phyloP scores from a whole-genome alignment of 2,113 vertebrate genomes.

The Toxostoma redivivum region DNA sequence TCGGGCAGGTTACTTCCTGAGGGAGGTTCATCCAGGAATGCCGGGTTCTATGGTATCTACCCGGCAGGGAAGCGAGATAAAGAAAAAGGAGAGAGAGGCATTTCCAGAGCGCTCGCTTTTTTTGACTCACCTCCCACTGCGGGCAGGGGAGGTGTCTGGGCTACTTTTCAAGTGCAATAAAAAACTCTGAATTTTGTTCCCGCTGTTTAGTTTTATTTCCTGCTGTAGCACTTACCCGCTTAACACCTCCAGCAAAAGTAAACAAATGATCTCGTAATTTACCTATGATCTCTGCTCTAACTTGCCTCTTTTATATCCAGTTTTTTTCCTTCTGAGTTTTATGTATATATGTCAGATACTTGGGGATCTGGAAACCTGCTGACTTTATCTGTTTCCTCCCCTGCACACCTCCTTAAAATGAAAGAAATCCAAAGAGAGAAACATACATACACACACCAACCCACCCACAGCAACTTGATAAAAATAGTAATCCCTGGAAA shows the following conservation, averaged over 20 bases:
- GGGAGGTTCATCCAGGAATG: background rate
- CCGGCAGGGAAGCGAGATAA: background rate
- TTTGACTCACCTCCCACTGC: background rate
- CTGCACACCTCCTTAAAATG: background rate
- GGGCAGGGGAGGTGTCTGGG: conserved; percentile 7
- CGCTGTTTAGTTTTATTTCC: conserved; percentile 56
- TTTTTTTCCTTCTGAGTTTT: conserved; percentile 4
- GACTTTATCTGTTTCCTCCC: background rate
- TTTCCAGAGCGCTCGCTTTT: background rate
- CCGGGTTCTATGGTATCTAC: background rate
- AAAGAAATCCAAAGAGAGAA: conserved; percentile 2
- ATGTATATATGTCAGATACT: background rate
- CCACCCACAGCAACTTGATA: background rate
- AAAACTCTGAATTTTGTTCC: conserved; percentile 29
- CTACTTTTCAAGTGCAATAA: conserved; percentile 31
- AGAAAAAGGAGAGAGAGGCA: background rate
- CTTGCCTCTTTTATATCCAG: conserved; percentile 17
- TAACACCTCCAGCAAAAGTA: conserved; percentile 59
- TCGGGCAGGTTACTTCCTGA: background rate
- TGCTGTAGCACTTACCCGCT: conserved; percentile 14
- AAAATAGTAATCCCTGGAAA: conserved; percentile 61
- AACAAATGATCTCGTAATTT: conserved; percentile 54
- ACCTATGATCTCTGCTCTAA: conserved; percentile 47
- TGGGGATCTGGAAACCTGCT: background rate
- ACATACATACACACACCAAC: background rate